Evolutionary conservation across 2,797 vertebrate genomes (phyloP), one percentile per base, ranked within the genome.

Genomic region (Synanceia verrucosa): DNA sequence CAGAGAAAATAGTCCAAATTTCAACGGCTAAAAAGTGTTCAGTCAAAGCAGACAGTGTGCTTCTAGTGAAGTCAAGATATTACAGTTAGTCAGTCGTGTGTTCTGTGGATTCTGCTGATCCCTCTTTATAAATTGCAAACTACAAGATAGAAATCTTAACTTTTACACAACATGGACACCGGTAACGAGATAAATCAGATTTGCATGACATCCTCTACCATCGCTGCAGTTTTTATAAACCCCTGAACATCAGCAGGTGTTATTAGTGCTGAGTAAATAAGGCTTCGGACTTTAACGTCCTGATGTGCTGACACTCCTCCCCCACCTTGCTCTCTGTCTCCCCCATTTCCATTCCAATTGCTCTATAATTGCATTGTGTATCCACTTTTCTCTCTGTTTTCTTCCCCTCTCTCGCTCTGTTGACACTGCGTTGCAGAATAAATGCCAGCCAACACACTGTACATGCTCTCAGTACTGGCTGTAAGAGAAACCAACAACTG

Each of bases 401-500:
- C 73, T 70, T 65, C 37, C 58, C 8, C 57, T 23, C 62, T 67
- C 63, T 46, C 61, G 51, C 11, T 41, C 58, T 83, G 88, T 88
- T 88, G 89, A 88, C 83, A 72, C 26, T 66, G 63, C 24, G 65
- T 64, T 53, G 74, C 76, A 47, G 31, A 79, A 69, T 73, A 78
- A 85, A 79, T 8, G 26, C 56, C 11, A 9, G 65, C 70, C 69
- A 86, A 84, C 73, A 65, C 79, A 18, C 44, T 48, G 77, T 76
- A 79, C 79, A 73, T 53, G 57, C 66, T 43, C 59, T 52, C 69
- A 3, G 60, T 14, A 48, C 14, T 3, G 64, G 81, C 73, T 63
- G 81, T 78, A 85, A 85, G 84, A 80, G 78, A 88, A 87, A 83
- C 70, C 77, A 76, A 81, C 90, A 73, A 77, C 84, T 87, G 85